These are phyloP conservation scores for Echinarachnius parma DNA, from an alignment of 53 echinoderm and acorn worm genomes.

Conservation along the genomic window DNA sequence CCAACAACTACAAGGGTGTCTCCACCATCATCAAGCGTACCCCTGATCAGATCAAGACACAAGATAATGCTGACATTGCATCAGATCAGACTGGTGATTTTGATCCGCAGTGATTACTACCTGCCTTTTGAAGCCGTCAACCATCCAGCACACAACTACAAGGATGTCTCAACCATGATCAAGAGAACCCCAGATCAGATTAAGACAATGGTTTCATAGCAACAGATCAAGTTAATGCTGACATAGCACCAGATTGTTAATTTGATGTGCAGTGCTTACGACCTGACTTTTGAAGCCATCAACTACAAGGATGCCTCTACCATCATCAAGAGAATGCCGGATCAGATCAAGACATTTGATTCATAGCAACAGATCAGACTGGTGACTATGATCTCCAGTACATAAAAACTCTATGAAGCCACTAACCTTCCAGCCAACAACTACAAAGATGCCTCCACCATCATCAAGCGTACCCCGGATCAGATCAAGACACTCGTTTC, in stretches of 20 bases:
- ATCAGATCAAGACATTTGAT: neutral
- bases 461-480: neutral
- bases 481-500: neutral
- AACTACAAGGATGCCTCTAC: no score
- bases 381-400: neutral
- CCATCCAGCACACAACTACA: no score
- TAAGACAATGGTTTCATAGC: neutral
- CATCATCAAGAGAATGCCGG: neutral
- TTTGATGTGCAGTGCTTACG: no score
- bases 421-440: slow-evolving; percentile 59
- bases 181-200: neutral
- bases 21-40: slow-evolving; percentile 62
- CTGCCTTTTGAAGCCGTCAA: no score
- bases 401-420: no score
- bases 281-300: no score
- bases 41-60: slow-evolving; percentile 81
- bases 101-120: no score
- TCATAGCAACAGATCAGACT: neutral
- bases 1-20: slow-evolving; percentile 63
- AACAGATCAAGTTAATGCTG: no score
- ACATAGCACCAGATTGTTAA: no score
- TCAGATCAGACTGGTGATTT: no score
- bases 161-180: no score
- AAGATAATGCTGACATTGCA: no score
- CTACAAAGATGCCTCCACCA: neutral